Conservation (phyloP, 2,888 invertebrate genomes). For the Acronicta psi region DNA sequence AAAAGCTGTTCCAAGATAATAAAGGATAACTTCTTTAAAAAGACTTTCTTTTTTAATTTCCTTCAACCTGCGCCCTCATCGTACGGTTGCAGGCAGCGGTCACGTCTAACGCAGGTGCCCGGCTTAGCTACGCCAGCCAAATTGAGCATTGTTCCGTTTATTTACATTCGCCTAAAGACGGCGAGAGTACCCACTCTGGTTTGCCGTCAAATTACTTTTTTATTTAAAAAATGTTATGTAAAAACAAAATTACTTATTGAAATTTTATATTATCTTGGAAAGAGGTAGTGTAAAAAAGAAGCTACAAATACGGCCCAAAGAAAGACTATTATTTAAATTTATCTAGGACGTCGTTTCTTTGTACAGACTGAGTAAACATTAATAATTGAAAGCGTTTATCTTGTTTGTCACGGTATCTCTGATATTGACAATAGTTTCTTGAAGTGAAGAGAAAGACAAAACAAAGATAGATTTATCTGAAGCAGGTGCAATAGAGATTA, state of each 20-base stretch:
- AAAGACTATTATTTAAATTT: conserved; percentile 16
- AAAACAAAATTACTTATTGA: conserved; percentile 8
- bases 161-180: conserved; percentile 53
- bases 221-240: conserved; percentile 2
- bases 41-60: conserved; percentile 65
- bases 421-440: conserved; percentile 14
- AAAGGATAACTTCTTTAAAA: conserved; percentile 57
- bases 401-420: conserved; percentile 11
- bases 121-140: conserved; percentile 67
- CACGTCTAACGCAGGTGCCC: conserved; percentile 73
- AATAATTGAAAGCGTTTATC: conserved; percentile 29
- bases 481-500: conserved; percentile 49
- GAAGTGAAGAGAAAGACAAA: conserved; percentile 8
- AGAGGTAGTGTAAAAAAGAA: conserved; percentile 3
- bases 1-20: conserved; percentile 62
- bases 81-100: conserved; percentile 59
- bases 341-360: conserved; percentile 16
- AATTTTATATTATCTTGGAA: conserved; percentile 11
- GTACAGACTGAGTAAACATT: conserved; percentile 18
- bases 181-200: conserved; percentile 47
- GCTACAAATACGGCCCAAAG: neutral
- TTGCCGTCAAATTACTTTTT: conserved; percentile 34
- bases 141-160: conserved; percentile 69
- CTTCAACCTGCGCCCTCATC: conserved; percentile 59
- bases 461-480: conserved; percentile 37